Evolutionary conservation across 2,113 vertebrate genomes (phyloP), one percentile per base, ranked within the genome.

Genomic region (Perca schrenkii): DNA sequence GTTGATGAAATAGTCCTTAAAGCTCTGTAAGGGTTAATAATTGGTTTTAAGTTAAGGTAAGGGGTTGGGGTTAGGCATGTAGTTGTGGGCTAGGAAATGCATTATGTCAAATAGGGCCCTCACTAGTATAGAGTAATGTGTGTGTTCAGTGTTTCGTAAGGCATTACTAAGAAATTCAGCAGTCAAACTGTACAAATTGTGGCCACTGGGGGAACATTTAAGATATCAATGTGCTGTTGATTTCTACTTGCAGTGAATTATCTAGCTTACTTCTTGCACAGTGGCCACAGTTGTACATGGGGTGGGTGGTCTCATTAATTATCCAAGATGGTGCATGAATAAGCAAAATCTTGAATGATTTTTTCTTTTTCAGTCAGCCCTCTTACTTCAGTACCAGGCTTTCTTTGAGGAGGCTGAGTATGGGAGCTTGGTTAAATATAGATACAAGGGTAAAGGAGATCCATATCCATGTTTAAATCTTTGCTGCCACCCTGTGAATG

Each of bases 401-500:
- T 78, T 52, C n/a, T 63, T 49, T 47, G 31, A 82, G 21, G 19
- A 54, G 36, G 6, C 63, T 25, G 8, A 15, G 34, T n/a, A 56
- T 1, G 4, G 16, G 12, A 15, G 52, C 43, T 65, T 40, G 10
- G n/a, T 62, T 13, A 36, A 70, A 77, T 28, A 53, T 0, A 17
- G 14, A 52, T 19, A 46, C 17, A 52, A 40, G 28, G 8, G 16
- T 53, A 22, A n/a, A 66, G 2, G 15, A 68, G 1, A 0, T 62
- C 21, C 34, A 16, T 8, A 34, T 46, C 4, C 17, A 85, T 78
- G 17, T 89, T 31, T 88, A 53, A 86, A 62, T 66, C 88, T 93
- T 75, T 94, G 89, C 92, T 94, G 90, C 88, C 92, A 87, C 79
- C 94, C 25, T 67, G 92, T 88, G 93, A 66, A 81, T 43, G 28